These are phyloP conservation scores for Dysdera silvatica DNA, from an alignment of 1,140 invertebrate species.

Conservation along the genomic window DNA sequence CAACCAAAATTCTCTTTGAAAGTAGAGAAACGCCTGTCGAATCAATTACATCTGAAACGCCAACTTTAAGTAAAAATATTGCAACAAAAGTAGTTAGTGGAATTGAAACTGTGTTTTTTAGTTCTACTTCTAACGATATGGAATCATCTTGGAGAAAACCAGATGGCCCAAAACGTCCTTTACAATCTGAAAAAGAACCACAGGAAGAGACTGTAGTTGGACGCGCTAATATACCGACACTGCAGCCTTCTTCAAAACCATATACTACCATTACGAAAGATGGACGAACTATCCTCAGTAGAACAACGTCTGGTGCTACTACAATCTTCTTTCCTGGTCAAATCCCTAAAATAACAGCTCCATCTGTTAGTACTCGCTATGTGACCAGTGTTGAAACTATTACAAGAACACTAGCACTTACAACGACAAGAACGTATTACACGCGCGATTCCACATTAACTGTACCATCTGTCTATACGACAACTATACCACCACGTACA, in stretches of 20 bases:
- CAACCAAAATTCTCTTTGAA: too few species aligned
- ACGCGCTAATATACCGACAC: not conserved
- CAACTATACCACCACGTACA: constrained; percentile 35
- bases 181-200: too few species aligned
- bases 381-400: constrained; percentile 34
- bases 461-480: constrained; percentile 35
- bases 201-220: not conserved
- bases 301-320: constrained; percentile 25
- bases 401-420: constrained; percentile 33
- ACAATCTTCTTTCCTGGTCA: constrained; percentile 32
- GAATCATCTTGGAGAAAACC: not conserved
- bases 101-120: constrained; percentile 26
- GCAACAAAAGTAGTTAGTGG: constrained; percentile 20
- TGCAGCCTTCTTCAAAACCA: constrained; percentile 4
- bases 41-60: not conserved
- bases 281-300: constrained; percentile 23
- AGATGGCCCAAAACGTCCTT: too few species aligned
- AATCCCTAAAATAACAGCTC: not conserved
- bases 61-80: constrained; percentile 8
- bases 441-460: constrained; percentile 35
- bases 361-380: constrained; percentile 23
- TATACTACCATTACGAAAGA: constrained; percentile 26
- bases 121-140: not conserved
- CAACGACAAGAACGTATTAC: constrained; percentile 36
- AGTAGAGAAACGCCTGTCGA: not conserved